A percentile compares a stretch with the other conserved stretches of the same genome.
Conservation (phyloP, 1,140 invertebrate genomes). For the Drosophila erecta region DNA sequence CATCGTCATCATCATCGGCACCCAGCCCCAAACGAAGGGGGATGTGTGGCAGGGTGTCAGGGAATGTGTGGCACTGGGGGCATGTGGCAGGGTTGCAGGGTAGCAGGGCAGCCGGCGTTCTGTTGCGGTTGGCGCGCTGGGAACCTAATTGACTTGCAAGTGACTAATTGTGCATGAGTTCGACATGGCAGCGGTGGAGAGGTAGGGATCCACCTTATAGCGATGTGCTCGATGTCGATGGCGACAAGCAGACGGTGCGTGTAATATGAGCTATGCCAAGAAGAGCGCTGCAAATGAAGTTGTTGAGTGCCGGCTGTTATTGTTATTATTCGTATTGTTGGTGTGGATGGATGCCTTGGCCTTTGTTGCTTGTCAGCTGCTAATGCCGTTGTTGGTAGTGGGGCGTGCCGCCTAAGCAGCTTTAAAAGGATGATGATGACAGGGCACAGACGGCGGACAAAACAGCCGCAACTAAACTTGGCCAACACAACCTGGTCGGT, state of each 20-base stretch:
- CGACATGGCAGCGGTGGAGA: conserved; percentile 48
- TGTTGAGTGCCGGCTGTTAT: conserved; percentile 54
- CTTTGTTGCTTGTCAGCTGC: background rate
- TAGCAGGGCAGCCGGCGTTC: conserved; percentile 34
- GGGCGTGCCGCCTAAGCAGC: conserved; percentile 68
- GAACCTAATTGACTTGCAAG: conserved; percentile 82
- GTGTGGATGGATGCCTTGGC: conserved; percentile 27
- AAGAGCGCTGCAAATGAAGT: conserved; percentile 67
- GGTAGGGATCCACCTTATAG: background rate
- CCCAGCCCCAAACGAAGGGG: conserved; percentile 35
- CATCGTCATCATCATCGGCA: conserved; percentile 26
- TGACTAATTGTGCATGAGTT: conserved; percentile 82
- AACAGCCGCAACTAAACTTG: conserved; percentile 28
- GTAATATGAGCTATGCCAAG: conserved; percentile 70
- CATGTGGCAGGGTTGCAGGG: background rate
- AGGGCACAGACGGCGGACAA: conserved; percentile 34
- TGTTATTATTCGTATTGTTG: conserved; percentile 25
- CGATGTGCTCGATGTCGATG: background rate
- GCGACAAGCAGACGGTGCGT: conserved; percentile 58
- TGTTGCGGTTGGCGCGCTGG: conserved; percentile 70
- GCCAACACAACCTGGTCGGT: conserved; percentile 21
- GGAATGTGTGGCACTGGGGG: conserved; percentile 13
- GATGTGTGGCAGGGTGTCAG: conserved; percentile 33
- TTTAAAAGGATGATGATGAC: conserved; percentile 73
- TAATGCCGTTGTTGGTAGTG: conserved; percentile 22